A percentile compares a stretch with the other conserved stretches of the same genome.
Evolutionary conservation across 1,140 invertebrate genomes (phyloP).

Genomic region (Ditylenchus dipsaci): DNA sequence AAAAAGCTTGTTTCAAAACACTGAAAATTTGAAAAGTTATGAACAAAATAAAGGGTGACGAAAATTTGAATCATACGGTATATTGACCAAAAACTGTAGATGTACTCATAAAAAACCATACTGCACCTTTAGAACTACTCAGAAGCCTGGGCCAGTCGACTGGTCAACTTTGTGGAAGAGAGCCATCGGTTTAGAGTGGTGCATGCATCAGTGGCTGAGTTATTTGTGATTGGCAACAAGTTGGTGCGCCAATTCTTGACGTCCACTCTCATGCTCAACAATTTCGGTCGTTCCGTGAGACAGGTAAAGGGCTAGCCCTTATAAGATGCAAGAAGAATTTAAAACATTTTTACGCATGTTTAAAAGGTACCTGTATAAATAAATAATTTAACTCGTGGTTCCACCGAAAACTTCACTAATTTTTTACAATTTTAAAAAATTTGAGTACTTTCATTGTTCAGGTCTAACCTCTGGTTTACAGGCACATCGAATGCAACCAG

Average conservation of each 20-base stretch:
- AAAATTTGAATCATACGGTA: no score
- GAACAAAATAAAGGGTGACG: no score
- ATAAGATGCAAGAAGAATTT: no score
- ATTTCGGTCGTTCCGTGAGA: background rate
- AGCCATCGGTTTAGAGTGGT: background rate
- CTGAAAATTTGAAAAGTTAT: no score
- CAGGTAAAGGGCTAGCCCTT: background rate
- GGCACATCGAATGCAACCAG: background rate
- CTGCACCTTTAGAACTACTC: constrained; percentile 1
- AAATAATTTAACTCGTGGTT: no score
- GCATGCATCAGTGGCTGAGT: background rate
- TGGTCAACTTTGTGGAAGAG: background rate
- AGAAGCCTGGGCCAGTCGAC: background rate
- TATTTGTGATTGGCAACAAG: background rate
- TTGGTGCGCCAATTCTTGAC: background rate
- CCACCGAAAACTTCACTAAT: background rate
- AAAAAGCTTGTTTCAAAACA: no score
- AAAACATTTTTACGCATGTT: background rate
- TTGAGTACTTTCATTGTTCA: no score
- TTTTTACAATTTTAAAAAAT: background rate
- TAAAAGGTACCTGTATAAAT: background rate
- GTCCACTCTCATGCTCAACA: background rate
- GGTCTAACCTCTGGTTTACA: no score
- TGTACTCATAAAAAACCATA: no score
- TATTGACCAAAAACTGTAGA: no score